A percentile compares a stretch with the other conserved stretches of the same genome.
phyloP scores from a whole-genome alignment of 1,140 invertebrate genomes.

The Meteorus sp. region DNA sequence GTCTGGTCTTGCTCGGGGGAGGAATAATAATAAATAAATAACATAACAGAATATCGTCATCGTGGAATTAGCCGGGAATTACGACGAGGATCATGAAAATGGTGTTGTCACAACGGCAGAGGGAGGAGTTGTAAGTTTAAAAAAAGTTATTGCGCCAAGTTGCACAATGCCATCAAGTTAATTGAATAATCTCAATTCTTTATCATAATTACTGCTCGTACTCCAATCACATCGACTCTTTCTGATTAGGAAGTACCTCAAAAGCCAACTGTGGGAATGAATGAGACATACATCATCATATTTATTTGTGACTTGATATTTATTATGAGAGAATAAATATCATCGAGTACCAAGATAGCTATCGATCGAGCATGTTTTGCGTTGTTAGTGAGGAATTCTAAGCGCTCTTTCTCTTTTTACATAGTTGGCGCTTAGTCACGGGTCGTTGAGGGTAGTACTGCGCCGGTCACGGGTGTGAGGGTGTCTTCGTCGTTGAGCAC shows the following conservation, averaged over 20 bases:
- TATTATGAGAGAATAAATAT: too few species aligned
- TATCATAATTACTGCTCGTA: too few species aligned
- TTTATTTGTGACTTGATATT: background rate
- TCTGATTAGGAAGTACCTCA: too few species aligned
- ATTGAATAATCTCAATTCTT: too few species aligned
- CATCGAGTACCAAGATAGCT: too few species aligned
- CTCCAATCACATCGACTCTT: background rate
- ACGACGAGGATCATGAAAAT: constrained; percentile 84
- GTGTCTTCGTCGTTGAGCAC: constrained; percentile 42
- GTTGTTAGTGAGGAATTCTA: background rate
- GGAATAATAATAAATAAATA: too few species aligned
- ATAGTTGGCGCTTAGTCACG: background rate
- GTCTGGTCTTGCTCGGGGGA: constrained; percentile 46
- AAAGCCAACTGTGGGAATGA: too few species aligned
- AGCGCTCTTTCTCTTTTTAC: background rate
- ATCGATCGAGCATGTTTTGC: too few species aligned
- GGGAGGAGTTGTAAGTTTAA: constrained; percentile 95
- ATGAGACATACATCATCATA: too few species aligned
- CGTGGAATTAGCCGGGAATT: constrained; percentile 45
- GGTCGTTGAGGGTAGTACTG: constrained; percentile 26
- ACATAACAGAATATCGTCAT: constrained; percentile 37
- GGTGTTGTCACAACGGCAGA: constrained; percentile 98
- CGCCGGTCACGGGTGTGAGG: constrained; percentile 25
- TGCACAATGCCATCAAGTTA: too few species aligned
- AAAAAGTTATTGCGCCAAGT: background rate